phyloP scores from a whole-genome alignment of 2,797 vertebrate species.

The Anableps anableps region DNA sequence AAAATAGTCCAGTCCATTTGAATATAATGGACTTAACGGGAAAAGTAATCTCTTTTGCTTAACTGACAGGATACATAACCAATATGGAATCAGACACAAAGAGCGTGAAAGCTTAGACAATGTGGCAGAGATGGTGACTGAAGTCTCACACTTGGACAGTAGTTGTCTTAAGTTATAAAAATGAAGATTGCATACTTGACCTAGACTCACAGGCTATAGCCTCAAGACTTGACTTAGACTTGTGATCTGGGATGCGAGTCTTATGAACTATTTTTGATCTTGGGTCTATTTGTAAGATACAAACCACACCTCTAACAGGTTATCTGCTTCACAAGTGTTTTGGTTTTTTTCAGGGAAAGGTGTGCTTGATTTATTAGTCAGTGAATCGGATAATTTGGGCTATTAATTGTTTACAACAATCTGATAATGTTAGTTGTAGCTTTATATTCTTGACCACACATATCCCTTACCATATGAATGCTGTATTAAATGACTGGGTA shows the following conservation, averaged over 20 bases:
- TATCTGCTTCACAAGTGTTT: not conserved
- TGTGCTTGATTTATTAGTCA: not conserved
- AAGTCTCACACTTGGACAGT: not conserved
- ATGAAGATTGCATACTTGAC: not conserved
- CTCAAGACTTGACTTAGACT: not conserved
- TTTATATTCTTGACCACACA: not conserved
- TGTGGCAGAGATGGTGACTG: constrained; percentile 8
- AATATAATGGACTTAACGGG: constrained; percentile 81
- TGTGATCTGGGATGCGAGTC: not conserved
- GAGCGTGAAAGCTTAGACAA: constrained; percentile 62
- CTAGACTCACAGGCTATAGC: not conserved
- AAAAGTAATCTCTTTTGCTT: constrained; percentile 68
- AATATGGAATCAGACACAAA: constrained; percentile 54
- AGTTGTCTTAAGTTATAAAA: not conserved
- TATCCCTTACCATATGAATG: not conserved
- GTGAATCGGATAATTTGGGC: not conserved
- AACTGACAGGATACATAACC: constrained; percentile 46
- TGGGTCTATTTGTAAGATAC: not conserved
- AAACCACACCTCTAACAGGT: not conserved
- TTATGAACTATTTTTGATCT: not conserved
- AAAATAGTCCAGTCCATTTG: constrained; percentile 56
- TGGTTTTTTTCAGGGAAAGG: not conserved
- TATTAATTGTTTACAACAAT: not conserved
- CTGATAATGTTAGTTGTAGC: not conserved
- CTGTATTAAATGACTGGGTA: not conserved